Evolutionary conservation across 2,888 invertebrate species (phyloP), one percentile per base, ranked within the genome.

Genomic region (Encarsia formosa): DNA sequence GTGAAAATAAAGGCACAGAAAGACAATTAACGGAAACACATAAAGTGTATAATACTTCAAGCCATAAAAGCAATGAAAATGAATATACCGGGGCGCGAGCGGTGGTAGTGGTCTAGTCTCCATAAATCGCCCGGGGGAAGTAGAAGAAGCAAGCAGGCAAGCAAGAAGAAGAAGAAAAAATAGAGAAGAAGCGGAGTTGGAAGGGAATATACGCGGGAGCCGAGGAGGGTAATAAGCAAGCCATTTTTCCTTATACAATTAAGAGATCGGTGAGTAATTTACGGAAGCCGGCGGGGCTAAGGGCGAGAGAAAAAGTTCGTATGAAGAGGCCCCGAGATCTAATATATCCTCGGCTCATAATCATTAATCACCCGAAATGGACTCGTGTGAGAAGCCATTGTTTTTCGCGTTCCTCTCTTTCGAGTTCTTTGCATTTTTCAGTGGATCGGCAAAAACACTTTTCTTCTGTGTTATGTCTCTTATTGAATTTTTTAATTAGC

Each of bases 261-360:
- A 69, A 69, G 68, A 68, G 65, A 59, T 65, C 59, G 65, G 62
- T 61, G 59, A 65, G 66, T 66, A 65, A 67, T 66, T 66, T 66
- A 64, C 61, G 61, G 62, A 56, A 61, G 59, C 56, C 56, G 41
- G 49, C 58, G 54, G 44, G 54, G 49, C 22, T 35, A 35, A 57
- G 49, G 41, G 59, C 54, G 55, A 57, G 58, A 60, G 56, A 56
- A 62, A 61, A 54, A 59, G 18, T 37, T 37, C 18, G 37, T 19
- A 19, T 18, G 37, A 26, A 19, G 18, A 16, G 18, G 37, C 37
- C 18, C 15, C 16, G 37, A 11, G 38, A 65, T 67, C 66, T 71
- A 70, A 71, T 70, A 69, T 67, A 70, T 65, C 63, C 63, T 61
- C 26, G 38, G 63, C 67, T 71, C 69, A 68, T 71, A 70, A 71